Evolutionary conservation across 2,797 vertebrate species (phyloP), one percentile per base, ranked within the genome.

Genomic region (Potorous gilbertii): DNA sequence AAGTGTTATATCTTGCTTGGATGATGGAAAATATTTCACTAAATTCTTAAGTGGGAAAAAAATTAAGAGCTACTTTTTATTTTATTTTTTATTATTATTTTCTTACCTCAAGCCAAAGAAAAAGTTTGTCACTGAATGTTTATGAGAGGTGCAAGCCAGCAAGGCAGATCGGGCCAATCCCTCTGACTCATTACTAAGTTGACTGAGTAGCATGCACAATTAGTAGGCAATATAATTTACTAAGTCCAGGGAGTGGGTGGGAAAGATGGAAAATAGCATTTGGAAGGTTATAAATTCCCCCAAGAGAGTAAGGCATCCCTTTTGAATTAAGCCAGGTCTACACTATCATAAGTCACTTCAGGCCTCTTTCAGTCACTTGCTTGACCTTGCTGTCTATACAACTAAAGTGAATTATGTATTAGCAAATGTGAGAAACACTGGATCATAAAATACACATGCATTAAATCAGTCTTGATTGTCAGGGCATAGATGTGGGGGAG

Each of bases 41-140:
- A 55, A 97, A 97, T 95, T 96, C 96, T 97, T 97, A 97, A 97
- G 96, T 96, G 96, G 96, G 97, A 97, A 97, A 97, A 96, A 97
- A 97, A 81, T 96, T 96, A 93, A 96, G 95, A 56, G 55, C 74
- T 50, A 55, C 97, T 95, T 96, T 96, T 95, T 91, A 81, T 27
- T 81, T 81, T 27, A 81, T 81, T 81, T 46, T 81, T 81, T 46
- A 81, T 81, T 46, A 81, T 81, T 81, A 46, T 57, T 97, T 94
- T 98, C 94, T 97, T 94, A 97, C 96, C 95, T 91, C 55, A 95
- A 94, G 97, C 97, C 97, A 98, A 96, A 98, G 97, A 97, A 98
- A 97, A 97, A 97, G 94, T 97, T 97, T 97, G 97, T 98, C 97
- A 97, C 96, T 97, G 93, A 97, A 96, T 97, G 94, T 97, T 98